Conservation (phyloP, 2,888 invertebrate species). For the Ectropis crepuscularia region DNA sequence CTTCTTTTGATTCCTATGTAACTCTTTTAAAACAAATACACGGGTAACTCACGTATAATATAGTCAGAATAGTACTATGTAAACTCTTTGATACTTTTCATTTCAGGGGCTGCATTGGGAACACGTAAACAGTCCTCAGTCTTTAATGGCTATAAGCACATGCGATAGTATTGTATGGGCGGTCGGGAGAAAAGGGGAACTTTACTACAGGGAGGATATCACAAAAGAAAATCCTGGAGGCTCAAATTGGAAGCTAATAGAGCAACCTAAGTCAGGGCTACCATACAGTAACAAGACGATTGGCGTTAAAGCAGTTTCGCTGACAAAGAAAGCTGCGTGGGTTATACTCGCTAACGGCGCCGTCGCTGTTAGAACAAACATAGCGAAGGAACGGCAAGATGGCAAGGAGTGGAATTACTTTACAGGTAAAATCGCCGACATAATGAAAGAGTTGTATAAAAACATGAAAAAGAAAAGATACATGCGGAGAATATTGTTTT, state of each 20-base stretch:
- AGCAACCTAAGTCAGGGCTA: constrained; percentile 79
- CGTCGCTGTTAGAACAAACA: constrained; percentile 91
- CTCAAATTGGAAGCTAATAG: constrained; percentile 91
- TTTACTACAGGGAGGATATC: constrained; percentile 92
- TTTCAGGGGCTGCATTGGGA: constrained; percentile 90
- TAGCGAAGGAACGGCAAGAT: constrained; percentile 90
- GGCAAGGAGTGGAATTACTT: constrained; percentile 93
- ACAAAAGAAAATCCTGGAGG: constrained; percentile 87
- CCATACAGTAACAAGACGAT: constrained; percentile 64
- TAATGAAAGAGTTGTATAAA: constrained; percentile 57
- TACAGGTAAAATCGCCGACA: constrained; percentile 63
- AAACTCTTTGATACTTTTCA: neutral
- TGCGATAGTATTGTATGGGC: constrained; percentile 93
- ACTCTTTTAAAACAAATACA: too few relatives aligned
- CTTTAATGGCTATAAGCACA: constrained; percentile 89
- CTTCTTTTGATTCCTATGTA: constrained; percentile 8
- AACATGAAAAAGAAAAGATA: constrained; percentile 25
- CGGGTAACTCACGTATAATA: too few relatives aligned
- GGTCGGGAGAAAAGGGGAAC: constrained; percentile 93
- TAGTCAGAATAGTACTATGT: too few relatives aligned
- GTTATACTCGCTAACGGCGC: constrained; percentile 90
- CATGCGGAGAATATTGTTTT: constrained; percentile 36
- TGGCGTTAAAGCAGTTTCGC: constrained; percentile 89
- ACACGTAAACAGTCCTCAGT: constrained; percentile 92
- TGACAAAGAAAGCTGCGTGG: constrained; percentile 91